Conservation (phyloP, 2,888 invertebrate species). For the Steinernema scapterisci region DNA sequence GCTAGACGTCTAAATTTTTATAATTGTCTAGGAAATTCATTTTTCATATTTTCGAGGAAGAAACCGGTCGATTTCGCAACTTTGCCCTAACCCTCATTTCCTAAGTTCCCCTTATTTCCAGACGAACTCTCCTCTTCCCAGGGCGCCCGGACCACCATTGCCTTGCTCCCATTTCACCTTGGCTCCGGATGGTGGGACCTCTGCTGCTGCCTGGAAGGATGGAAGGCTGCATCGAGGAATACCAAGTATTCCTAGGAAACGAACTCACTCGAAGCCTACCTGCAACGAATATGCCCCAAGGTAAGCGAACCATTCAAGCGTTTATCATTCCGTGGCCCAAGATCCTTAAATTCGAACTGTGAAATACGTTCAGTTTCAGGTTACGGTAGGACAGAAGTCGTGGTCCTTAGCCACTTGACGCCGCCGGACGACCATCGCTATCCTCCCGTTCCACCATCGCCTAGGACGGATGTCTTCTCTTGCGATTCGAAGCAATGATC, state of each 20-base stretch:
- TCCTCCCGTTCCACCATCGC: too few relatives aligned
- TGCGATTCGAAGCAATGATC: constrained; percentile 42
- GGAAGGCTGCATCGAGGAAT: constrained; percentile 57
- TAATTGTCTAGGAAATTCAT: too few relatives aligned
- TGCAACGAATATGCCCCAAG: too few relatives aligned
- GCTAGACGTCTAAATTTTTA: too few relatives aligned
- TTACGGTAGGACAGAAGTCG: constrained; percentile 54
- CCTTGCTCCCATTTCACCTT: constrained; percentile 62
- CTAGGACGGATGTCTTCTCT: constrained; percentile 42
- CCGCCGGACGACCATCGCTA: too few relatives aligned
- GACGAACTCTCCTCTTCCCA: constrained; percentile 36
- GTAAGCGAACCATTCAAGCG: too few relatives aligned
- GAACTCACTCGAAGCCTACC: too few relatives aligned
- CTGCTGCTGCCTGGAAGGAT: constrained; percentile 56
- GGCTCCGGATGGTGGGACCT: constrained; percentile 64
- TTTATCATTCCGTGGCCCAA: too few relatives aligned
- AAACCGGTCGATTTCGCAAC: too few relatives aligned
- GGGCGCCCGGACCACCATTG: constrained; percentile 47
- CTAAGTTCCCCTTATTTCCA: constrained; percentile 42
- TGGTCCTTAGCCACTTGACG: constrained; percentile 40
- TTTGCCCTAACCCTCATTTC: background rate
- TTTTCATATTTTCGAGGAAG: too few relatives aligned
- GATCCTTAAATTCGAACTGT: too few relatives aligned
- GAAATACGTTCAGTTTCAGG: constrained; percentile 46
- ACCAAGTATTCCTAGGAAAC: too few relatives aligned